phyloP scores from a whole-genome alignment of 2,113 vertebrate genomes.

The Melozone crissalis region DNA sequence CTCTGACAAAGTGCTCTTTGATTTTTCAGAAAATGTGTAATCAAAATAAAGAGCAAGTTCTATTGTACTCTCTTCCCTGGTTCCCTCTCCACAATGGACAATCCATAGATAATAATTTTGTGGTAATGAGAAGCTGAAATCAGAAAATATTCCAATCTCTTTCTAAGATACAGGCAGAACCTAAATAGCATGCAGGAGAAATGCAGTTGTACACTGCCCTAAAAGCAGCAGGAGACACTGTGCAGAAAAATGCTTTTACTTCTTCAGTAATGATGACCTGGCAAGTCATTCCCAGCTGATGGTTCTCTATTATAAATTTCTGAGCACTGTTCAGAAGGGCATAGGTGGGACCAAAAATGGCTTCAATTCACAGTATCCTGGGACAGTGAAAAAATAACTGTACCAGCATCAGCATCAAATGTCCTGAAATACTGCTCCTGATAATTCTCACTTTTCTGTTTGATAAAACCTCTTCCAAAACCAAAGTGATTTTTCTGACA shows the following conservation, averaged over 20 bases:
- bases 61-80: not conserved
- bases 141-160: slow-evolving; percentile 18
- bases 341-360: not conserved
- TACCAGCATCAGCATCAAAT: not conserved
- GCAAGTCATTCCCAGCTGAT: slow-evolving; percentile 15
- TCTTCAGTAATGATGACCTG: not conserved
- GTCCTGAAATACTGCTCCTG: not conserved
- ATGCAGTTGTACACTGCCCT: not conserved
- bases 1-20: slow-evolving; percentile 33
- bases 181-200: not conserved
- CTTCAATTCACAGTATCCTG: not conserved
- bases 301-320: slow-evolving; percentile 15
- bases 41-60: slow-evolving; percentile 47
- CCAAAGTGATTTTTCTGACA: slow-evolving; percentile 25
- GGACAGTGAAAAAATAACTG: slow-evolving; percentile 1
- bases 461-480: not conserved
- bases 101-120: slow-evolving; percentile 39
- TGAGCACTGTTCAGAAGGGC: not conserved
- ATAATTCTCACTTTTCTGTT: slow-evolving; percentile 3
- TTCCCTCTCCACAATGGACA: slow-evolving; percentile 11
- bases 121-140: slow-evolving; percentile 30
- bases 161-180: not conserved
- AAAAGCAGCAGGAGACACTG: slow-evolving; percentile 4
- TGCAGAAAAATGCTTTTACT: slow-evolving; percentile 25
- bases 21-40: slow-evolving; percentile 29